A percentile compares a stretch with the other conserved stretches of the same genome.
These are phyloP conservation scores for Agrochola lychnidis DNA, from an alignment of 2,888 invertebrate genomes.

Conservation along the genomic window DNA sequence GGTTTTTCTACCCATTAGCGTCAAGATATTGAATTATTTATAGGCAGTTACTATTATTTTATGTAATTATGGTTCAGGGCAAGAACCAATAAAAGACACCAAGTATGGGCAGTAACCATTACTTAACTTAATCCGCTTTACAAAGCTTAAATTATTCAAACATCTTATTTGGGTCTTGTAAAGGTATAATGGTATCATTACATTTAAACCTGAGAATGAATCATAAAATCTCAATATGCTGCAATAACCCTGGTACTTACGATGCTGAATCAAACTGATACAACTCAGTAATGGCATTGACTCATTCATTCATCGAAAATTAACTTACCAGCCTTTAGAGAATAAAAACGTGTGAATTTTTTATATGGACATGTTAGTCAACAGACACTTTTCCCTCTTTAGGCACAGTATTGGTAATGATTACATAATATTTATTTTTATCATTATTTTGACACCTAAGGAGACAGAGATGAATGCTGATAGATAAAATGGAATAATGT, in stretches of 20 bases:
- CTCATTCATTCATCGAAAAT: conserved; percentile 74
- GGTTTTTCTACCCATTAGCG: conserved; percentile 21
- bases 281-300: conserved; percentile 55
- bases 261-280: conserved; percentile 62
- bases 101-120: conserved; percentile 26
- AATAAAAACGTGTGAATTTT: conserved; percentile 48
- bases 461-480: conserved; percentile 15
- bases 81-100: conserved; percentile 31
- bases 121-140: conserved; percentile 21
- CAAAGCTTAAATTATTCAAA: conserved; percentile 18
- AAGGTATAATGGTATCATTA: conserved; percentile 48
- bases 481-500: conserved; percentile 9
- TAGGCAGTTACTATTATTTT: conserved; percentile 5
- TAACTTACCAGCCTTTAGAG: conserved; percentile 21
- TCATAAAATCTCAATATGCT: conserved; percentile 60
- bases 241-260: conserved; percentile 43
- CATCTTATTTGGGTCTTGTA: conserved; percentile 36
- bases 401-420: conserved; percentile 13
- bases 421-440: conserved; percentile 38
- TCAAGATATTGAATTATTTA: conserved; percentile 46
- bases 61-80: conserved; percentile 28
- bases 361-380: conserved; percentile 41
- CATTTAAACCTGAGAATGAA: conserved; percentile 61
- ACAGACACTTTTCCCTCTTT: neutral
- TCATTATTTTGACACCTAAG: conserved; percentile 19